These are phyloP conservation scores for Chrysodeixis includens DNA, from an alignment of 2,888 invertebrate species.

Conservation along the genomic window DNA sequence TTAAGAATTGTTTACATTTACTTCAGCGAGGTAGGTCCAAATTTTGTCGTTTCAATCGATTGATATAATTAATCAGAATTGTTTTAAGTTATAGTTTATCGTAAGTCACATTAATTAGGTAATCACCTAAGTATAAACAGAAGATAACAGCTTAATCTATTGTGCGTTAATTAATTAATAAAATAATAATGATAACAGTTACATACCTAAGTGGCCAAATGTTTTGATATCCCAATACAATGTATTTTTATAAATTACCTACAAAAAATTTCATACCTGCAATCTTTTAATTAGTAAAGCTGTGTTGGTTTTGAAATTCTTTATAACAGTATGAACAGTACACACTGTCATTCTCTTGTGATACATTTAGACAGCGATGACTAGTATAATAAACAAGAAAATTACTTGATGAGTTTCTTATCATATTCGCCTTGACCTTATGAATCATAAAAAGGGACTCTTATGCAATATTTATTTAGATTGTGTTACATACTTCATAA, in stretches of 20 bases:
- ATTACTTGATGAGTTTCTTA: background rate
- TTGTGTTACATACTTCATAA: background rate
- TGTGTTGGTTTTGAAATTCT: background rate
- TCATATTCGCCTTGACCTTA: background rate
- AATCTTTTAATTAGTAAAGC: background rate
- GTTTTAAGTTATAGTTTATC: background rate
- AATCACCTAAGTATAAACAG: constrained; percentile 3
- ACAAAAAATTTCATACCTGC: no score
- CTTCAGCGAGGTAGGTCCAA: background rate
- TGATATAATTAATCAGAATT: background rate
- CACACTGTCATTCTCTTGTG: background rate
- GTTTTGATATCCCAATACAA: background rate
- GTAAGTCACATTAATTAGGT: background rate
- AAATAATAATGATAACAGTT: background rate
- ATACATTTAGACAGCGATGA: background rate
- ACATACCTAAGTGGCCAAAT: background rate
- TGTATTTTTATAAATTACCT: background rate
- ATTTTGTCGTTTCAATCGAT: background rate
- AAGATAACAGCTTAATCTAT: background rate
- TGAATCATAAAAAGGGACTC: background rate
- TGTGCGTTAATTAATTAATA: background rate
- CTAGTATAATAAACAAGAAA: background rate
- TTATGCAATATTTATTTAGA: background rate
- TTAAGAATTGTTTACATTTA: background rate
- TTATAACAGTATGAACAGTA: background rate